Base-by-base conservation (phyloP, 2,113 vertebrate genomes). In the Indicator indicator region DNA sequence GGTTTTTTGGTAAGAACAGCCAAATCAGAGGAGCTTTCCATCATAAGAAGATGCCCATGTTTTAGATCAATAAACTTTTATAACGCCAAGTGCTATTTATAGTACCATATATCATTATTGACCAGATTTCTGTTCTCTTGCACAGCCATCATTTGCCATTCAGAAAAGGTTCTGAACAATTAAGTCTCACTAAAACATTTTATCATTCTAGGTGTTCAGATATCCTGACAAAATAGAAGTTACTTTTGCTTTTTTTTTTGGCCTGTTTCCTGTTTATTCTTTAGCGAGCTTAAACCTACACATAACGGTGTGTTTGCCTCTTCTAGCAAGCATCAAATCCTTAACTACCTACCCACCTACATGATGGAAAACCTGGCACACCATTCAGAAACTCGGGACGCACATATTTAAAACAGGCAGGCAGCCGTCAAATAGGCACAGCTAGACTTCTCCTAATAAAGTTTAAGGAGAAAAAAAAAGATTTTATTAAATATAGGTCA, bases 241-340 rank as follows among this genome's bases (percentile, higher is more conserved):
- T 88, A 81, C 27, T 91, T 71, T 46, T 23, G 17, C 81, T 48
- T 26, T 52, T 50, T 46, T 46, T 56, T 90, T 83, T 71, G 56
- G 9, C 27, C 65, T 17, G 70, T 71, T 96, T 95, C 92, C 94
- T 89, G 92, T 80, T 92, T 89, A 83, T 93, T 77, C 81, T 79
- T 75, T 11, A 7, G 46, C 1, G 36, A 95, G 73, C 38, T 67
- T 67, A 48, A 91, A 79, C 67, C 81, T 60, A 63, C 24, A 33
- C 32, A 12, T 32, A 65, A 11, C 11, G 4, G 55, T 36, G 72
- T 1, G 38, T 44, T 19, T 30, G 58, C n/a, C 81, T 65, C 75
- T 24, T 58, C 78, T 30, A 46, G 67, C 50, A 63, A 85, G 78
- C n/a, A 89, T 5, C 52, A 33, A 77, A 77, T 44, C 74, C 0